A percentile compares a stretch with the other conserved stretches of the same genome.
phyloP scores from a whole-genome alignment of 2,797 vertebrate species.

The Gymnopithys bicolor region DNA sequence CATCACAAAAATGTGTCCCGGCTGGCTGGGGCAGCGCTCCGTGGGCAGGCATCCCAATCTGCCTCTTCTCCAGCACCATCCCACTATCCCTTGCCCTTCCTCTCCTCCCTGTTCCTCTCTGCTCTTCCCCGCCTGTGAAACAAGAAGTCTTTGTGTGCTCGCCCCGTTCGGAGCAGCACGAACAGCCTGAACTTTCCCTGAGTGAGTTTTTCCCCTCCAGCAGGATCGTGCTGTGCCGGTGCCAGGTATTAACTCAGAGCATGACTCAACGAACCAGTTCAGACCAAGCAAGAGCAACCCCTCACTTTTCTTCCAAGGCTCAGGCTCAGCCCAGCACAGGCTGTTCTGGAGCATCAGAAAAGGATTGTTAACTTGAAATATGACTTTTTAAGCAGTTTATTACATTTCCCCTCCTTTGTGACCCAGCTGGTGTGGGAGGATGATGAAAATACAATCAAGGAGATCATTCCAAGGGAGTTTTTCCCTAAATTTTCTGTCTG shows the following conservation, averaged over 20 bases:
- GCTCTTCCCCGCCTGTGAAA: neutral
- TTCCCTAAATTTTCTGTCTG: neutral
- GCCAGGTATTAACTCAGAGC: constrained; percentile 62
- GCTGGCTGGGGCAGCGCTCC: neutral
- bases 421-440: neutral
- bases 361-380: constrained; percentile 33
- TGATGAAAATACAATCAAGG: neutral
- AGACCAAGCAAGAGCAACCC: constrained; percentile 44
- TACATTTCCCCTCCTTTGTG: neutral
- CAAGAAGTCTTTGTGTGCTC: constrained; percentile 22
- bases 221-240: constrained; percentile 8
- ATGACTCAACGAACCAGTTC: constrained; percentile 63
- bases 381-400: neutral
- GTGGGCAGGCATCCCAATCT: neutral
- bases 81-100: neutral
- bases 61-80: neutral
- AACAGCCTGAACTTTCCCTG: neutral
- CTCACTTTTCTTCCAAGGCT: constrained; percentile 24
- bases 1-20: neutral
- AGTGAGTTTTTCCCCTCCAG: constrained; percentile 40
- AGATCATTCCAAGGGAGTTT: neutral
- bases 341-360: constrained; percentile 47
- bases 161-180: neutral
- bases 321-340: constrained; percentile 16
- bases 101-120: neutral